Base-by-base conservation (phyloP, 2,888 invertebrate genomes). In the Malthinus seriepunctatus region DNA sequence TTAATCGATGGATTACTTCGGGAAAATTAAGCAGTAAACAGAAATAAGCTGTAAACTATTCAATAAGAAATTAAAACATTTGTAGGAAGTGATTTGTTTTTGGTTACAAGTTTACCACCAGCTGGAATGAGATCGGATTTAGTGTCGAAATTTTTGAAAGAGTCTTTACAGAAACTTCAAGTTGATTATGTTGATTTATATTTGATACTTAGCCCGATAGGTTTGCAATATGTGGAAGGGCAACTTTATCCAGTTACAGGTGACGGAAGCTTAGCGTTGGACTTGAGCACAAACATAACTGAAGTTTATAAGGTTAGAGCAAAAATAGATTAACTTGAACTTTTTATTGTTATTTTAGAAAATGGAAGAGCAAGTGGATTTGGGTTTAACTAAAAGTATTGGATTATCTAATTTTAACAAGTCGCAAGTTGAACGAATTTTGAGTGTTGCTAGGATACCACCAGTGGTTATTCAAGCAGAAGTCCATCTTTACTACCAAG, bases 371-470 rank as follows among this genome's bases (percentile, higher is more conserved):
- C 44, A 31, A 31, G 87, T 88, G 33, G 79, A 83, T 14, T 78
- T 79, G 0, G 91, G 91, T 0, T 80, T 85, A 9, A 80, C 87
- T 0, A 88, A 85, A 66, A 84, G 90, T 11, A 89, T 94, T 69
- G 94, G 94, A 0, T 76, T 93, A 6, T 93, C 92, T 0, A 94
- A 94, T 74, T 86, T 91, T 72, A 91, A 87, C 73, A 79, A 78
- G 32, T 79, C 81, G 15, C 93, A 94, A 78, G 81, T 93, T 58
- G 79, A 82, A 54, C 81, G 86, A 47, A 76, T 93, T 51, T 72
- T 86, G 35, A 79, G 81, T 12, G 79, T 77, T 34, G 82, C 84
- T 5, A 79, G 75, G 44, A 81, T 86, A 47, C 83, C 82, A 63
- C 90, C 87, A 49, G 82, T 87, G 47, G 78, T 77, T 76, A 69